Evolutionary conservation across 2,888 invertebrate genomes (phyloP).

Genomic region (Melanargia galathea): DNA sequence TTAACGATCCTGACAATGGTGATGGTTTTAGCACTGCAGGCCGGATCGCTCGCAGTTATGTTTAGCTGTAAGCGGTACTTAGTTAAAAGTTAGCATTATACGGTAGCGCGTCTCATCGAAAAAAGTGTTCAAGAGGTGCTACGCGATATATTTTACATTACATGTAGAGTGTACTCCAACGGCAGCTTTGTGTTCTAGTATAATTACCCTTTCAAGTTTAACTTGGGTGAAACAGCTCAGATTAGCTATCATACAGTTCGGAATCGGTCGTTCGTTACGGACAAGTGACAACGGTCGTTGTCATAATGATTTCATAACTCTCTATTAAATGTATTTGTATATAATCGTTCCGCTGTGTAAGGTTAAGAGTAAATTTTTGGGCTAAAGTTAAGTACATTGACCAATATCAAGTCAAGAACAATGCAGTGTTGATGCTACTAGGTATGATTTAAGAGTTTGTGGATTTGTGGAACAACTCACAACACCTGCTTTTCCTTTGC

Average conservation of each 20-base stretch:
- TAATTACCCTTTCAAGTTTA: neutral
- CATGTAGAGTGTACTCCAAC: slow-evolving; percentile 41
- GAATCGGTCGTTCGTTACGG: neutral
- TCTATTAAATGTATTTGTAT: too few species aligned
- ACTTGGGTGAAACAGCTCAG: neutral
- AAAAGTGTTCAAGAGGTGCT: slow-evolving; percentile 59
- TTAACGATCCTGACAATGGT: neutral
- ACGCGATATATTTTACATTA: slow-evolving; percentile 33
- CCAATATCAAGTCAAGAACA: too few species aligned
- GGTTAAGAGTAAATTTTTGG: too few species aligned
- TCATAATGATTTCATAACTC: too few species aligned
- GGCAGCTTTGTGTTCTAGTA: slow-evolving; percentile 38
- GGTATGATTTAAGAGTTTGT: too few species aligned
- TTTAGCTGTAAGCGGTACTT: slow-evolving; percentile 39
- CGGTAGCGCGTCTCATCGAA: slow-evolving; percentile 41
- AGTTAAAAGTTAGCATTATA: slow-evolving; percentile 36
- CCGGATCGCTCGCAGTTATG: slow-evolving; percentile 14
- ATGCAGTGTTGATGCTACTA: too few species aligned
- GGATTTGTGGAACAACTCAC: too few species aligned
- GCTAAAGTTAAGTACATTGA: too few species aligned
- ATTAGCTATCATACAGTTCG: neutral
- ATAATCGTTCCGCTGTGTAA: too few species aligned
- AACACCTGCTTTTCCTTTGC: too few species aligned
- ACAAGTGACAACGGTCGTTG: too few species aligned
- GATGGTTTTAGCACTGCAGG: slow-evolving; percentile 10